These are phyloP conservation scores for Drosophila pseudoobscura DNA, from an alignment of 1,140 invertebrate genomes.

Conservation along the genomic window DNA sequence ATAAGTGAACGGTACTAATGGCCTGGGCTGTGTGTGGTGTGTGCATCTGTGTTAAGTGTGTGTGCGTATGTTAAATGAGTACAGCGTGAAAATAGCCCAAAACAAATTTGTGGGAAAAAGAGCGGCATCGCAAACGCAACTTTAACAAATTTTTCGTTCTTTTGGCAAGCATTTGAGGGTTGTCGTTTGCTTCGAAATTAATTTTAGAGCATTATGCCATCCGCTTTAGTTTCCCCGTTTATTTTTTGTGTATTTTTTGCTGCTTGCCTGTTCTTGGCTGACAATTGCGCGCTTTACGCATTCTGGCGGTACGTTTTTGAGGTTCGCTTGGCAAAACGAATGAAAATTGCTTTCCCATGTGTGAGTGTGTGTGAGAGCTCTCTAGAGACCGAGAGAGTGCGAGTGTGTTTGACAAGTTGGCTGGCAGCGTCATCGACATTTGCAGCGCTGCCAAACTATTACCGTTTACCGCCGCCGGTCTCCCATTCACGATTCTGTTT, in stretches of 20 bases:
- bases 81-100: conserved; percentile 60
- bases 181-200: conserved; percentile 63
- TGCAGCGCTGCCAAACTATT: conserved; percentile 43
- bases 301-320: too few species aligned
- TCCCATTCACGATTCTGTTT: conserved; percentile 55
- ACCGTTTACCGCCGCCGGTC: conserved; percentile 38
- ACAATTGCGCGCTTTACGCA: conserved; percentile 62
- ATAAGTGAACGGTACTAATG: conserved; percentile 58
- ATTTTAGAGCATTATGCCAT: conserved; percentile 82
- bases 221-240: conserved; percentile 34
- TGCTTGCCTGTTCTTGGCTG: conserved; percentile 31
- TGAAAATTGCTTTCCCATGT: conserved; percentile 51
- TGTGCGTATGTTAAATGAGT: conserved; percentile 59
- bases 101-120: conserved; percentile 44
- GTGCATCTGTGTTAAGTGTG: conserved; percentile 1
- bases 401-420: conserved; percentile 29
- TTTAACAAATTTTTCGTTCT: conserved; percentile 67
- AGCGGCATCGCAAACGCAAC: conserved; percentile 39
- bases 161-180: conserved; percentile 65
- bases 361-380: conserved; percentile 18
- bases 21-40: conserved; percentile 22
- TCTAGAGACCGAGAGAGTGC: conserved; percentile 1
- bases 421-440: conserved; percentile 26
- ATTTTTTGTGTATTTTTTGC: conserved; percentile 9
- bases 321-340: conserved; percentile 33